These are phyloP conservation scores for Enteromius radiatus DNA, from an alignment of 2,797 vertebrate genomes.

Conservation along the genomic window DNA sequence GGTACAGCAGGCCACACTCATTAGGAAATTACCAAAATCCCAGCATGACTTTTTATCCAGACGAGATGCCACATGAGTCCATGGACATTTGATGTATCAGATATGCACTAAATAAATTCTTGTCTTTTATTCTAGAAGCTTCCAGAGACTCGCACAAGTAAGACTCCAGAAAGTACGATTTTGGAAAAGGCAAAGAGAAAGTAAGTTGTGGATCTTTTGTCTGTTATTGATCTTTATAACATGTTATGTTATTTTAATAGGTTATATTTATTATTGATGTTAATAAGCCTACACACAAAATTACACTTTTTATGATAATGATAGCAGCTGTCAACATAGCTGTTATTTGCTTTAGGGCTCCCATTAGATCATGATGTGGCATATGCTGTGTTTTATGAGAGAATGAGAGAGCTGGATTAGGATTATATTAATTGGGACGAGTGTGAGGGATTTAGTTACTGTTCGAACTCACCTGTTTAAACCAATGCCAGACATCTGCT, in stretches of 20 bases:
- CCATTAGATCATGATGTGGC: conserved; percentile 35
- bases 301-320: neutral
- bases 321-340: neutral
- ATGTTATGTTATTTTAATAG: neutral
- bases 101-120: conserved; percentile 53
- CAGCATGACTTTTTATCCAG: conserved; percentile 7
- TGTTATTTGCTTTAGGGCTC: neutral
- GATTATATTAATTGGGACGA: conserved; percentile 56
- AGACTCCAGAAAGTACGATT: conserved; percentile 47
- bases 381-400: conserved; percentile 24
- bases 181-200: conserved; percentile 74
- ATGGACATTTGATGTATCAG: neutral
- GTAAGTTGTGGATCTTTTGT: conserved; percentile 70
- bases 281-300: too few species aligned
- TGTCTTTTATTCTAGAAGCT: conserved; percentile 71
- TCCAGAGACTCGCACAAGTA: conserved; percentile 70
- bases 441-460: conserved; percentile 52
- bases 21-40: conserved; percentile 44
- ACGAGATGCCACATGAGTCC: neutral
- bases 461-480: conserved; percentile 35
- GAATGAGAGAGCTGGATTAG: conserved; percentile 51
- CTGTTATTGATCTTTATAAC: neutral
- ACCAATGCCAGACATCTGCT: conserved; percentile 27
- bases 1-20: conserved; percentile 41
- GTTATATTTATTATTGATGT: too few species aligned